Evolutionary conservation across 2,888 invertebrate species (phyloP).

Genomic region (Aphrophora alni): DNA sequence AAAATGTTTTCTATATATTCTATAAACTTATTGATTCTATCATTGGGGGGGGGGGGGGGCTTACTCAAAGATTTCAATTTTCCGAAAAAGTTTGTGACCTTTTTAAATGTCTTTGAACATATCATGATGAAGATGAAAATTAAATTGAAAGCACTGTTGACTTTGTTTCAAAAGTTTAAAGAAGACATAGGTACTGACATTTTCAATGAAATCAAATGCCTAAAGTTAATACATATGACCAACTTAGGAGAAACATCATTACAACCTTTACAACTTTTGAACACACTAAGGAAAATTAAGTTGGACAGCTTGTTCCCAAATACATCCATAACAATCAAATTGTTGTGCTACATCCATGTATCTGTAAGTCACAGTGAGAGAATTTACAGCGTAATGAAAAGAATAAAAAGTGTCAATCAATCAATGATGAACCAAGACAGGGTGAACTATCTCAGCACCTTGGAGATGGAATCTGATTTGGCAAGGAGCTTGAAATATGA

Average conservation of each 20-base stretch:
- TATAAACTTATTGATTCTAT: slow-evolving; percentile 12
- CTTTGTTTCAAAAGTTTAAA: slow-evolving; percentile 15
- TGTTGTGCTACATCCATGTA: slow-evolving; percentile 24
- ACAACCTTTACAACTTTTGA: slow-evolving; percentile 16
- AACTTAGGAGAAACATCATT: slow-evolving; percentile 24
- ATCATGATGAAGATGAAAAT: slow-evolving; percentile 12
- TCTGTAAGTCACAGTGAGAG: neutral
- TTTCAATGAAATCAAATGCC: slow-evolving; percentile 1
- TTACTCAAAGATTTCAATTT: neutral
- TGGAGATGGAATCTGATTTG: slow-evolving; percentile 40
- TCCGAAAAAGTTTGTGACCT: neutral
- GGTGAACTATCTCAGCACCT: slow-evolving; percentile 46
- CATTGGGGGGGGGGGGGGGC: too few species aligned
- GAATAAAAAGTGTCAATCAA: slow-evolving; percentile 28
- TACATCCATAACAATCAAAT: neutral
- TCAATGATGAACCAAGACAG: slow-evolving; percentile 50
- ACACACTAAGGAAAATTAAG: slow-evolving; percentile 41
- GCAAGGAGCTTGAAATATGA: slow-evolving; percentile 6
- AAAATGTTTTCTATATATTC: slow-evolving; percentile 22
- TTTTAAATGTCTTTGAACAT: slow-evolving; percentile 20
- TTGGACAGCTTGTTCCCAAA: slow-evolving; percentile 23
- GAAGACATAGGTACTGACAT: slow-evolving; percentile 17
- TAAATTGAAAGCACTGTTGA: slow-evolving; percentile 21
- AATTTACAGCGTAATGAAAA: slow-evolving; percentile 16
- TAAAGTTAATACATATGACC: slow-evolving; percentile 14